phyloP scores from a whole-genome alignment of 2,797 vertebrate genomes.

The Eutrigla gurnardus region DNA sequence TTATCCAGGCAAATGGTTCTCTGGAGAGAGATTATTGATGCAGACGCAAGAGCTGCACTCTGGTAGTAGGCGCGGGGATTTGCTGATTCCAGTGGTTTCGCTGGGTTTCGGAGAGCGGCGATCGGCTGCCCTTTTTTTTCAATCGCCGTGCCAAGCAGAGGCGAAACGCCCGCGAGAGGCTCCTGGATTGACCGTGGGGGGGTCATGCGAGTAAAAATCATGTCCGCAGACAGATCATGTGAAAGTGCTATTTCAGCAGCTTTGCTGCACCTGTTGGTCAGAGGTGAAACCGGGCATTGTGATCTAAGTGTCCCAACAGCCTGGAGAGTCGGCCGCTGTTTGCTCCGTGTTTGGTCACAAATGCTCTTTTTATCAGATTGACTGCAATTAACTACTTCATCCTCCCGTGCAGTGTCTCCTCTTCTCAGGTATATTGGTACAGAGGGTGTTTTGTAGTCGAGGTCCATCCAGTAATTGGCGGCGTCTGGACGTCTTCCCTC shows the following conservation, averaged over 20 bases:
- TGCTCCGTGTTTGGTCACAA: background rate
- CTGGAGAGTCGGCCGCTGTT: background rate
- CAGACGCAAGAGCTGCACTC: constrained; percentile 68
- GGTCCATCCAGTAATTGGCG: background rate
- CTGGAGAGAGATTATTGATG: constrained; percentile 76
- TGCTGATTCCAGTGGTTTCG: constrained; percentile 35
- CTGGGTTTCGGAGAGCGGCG: constrained; percentile 19
- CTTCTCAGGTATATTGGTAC: constrained; percentile 5
- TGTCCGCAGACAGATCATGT: no score
- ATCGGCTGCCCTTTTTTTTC: constrained; percentile 30
- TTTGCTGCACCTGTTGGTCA: background rate
- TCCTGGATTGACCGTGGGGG: constrained; percentile 1
- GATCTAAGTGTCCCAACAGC: background rate
- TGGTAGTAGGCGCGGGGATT: constrained; percentile 60
- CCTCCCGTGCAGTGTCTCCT: background rate
- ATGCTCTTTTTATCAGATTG: background rate
- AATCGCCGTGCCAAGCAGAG: constrained; percentile 13
- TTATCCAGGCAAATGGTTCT: constrained; percentile 83
- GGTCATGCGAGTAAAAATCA: constrained; percentile 18
- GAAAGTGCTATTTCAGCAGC: constrained; percentile 1
- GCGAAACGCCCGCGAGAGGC: constrained; percentile 9
- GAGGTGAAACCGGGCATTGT: background rate
- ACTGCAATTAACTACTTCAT: constrained; percentile 2
- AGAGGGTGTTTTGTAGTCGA: constrained; percentile 6
- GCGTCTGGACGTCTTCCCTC: background rate